These are phyloP conservation scores for Pangasius mekongensis DNA, from an alignment of 2,797 vertebrate genomes.

Conservation along the genomic window DNA sequence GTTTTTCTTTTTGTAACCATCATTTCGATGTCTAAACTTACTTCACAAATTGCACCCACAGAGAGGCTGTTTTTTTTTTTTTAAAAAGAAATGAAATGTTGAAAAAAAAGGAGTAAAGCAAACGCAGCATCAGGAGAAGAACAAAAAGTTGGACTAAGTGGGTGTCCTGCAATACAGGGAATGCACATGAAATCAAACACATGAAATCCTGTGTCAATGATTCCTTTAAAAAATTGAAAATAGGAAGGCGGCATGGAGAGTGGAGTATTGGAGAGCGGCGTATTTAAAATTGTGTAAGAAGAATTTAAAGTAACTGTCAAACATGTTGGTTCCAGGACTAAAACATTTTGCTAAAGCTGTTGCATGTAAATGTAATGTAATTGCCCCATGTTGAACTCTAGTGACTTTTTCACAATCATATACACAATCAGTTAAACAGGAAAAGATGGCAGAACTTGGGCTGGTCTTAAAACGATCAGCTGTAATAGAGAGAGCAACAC, in stretches of 20 bases:
- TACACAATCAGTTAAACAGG: constrained; percentile 47
- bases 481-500: constrained; percentile 36
- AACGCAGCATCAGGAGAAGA: constrained; percentile 55
- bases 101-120: constrained; percentile 52
- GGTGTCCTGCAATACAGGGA: constrained; percentile 41
- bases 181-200: constrained; percentile 62
- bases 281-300: not conserved
- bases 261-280: too few relatives aligned
- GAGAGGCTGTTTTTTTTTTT: constrained; percentile 1
- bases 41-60: constrained; percentile 3
- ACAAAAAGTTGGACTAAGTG: not conserved
- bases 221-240: not conserved
- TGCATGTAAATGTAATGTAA: constrained; percentile 35
- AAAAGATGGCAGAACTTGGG: constrained; percentile 50
- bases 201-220: not conserved
- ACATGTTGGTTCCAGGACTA: not conserved
- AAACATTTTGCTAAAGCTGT: constrained; percentile 7
- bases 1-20: constrained; percentile 27
- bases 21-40: not conserved
- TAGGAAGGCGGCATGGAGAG: not conserved
- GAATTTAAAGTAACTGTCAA: constrained; percentile 17
- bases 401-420: constrained; percentile 42
- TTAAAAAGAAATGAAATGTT: not conserved
- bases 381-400: constrained; percentile 24
- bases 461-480: constrained; percentile 46